phyloP scores from a whole-genome alignment of 2,888 invertebrate genomes.

The Lysandra bellargus region DNA sequence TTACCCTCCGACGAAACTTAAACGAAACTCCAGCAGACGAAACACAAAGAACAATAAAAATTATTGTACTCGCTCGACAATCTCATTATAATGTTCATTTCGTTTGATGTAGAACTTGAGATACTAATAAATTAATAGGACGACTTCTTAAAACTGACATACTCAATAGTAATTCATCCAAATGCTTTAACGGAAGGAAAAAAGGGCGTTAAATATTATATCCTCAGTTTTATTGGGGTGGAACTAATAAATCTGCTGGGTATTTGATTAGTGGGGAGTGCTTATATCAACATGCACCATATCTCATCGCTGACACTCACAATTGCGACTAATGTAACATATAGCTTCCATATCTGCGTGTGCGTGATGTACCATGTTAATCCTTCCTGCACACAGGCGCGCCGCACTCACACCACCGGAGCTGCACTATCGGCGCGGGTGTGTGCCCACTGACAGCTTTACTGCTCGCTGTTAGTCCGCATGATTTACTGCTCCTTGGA shows the following conservation, averaged over 20 bases:
- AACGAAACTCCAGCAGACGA: neutral
- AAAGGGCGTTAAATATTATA: constrained; percentile 1
- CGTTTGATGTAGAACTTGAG: neutral
- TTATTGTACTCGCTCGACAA: neutral
- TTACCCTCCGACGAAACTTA: neutral
- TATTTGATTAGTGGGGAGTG: constrained; percentile 23
- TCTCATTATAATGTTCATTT: neutral
- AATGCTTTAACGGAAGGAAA: neutral
- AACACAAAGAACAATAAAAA: constrained; percentile 1
- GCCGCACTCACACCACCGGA: neutral
- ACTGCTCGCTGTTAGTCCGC: constrained; percentile 39
- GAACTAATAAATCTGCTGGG: constrained; percentile 17
- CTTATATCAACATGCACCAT: constrained; percentile 23
- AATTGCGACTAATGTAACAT: constrained; percentile 10
- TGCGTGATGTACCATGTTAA: constrained; percentile 3
- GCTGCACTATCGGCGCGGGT: constrained; percentile 27
- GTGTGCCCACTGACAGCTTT: constrained; percentile 42
- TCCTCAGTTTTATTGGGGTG: constrained; percentile 1
- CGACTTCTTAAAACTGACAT: neutral
- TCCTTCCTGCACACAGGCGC: neutral
- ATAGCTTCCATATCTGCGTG: neutral
- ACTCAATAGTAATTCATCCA: neutral
- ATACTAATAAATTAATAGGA: neutral
- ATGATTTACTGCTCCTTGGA: constrained; percentile 36
- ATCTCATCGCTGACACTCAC: constrained; percentile 27